Conservation (phyloP, 1,140 invertebrate species). For the Andricus grossulariae region DNA sequence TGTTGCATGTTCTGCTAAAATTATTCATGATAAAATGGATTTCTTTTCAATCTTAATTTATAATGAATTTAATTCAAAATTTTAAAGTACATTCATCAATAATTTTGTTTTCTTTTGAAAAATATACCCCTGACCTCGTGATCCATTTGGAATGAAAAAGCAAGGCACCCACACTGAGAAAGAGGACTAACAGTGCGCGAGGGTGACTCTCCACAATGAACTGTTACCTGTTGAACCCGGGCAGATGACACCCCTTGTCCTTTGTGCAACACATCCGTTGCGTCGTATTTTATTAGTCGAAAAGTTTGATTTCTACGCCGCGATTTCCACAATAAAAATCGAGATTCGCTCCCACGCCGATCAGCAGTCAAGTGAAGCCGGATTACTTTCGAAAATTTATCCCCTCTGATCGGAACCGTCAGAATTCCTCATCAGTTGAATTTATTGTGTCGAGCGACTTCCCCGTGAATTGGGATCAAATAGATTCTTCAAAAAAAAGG, state of each 20-base stretch:
- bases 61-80: no score
- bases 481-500: neutral
- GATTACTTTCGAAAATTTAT: conserved; percentile 72
- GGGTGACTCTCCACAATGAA: conserved; percentile 53
- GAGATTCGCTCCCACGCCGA: conserved; percentile 71
- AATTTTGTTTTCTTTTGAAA: no score
- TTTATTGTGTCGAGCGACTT: conserved; percentile 9
- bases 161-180: conserved; percentile 26
- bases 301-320: conserved; percentile 70
- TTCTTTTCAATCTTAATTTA: no score
- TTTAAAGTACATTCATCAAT: no score
- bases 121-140: no score
- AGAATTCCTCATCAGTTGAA: conserved; percentile 42
- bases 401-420: conserved; percentile 53
- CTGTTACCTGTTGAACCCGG: conserved; percentile 71
- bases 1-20: no score
- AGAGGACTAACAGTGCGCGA: conserved; percentile 34
- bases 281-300: conserved; percentile 65
- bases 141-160: no score
- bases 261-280: conserved; percentile 65
- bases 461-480: neutral
- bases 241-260: conserved; percentile 70
- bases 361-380: conserved; percentile 70
- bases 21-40: no score
- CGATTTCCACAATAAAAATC: conserved; percentile 61